phyloP scores from a whole-genome alignment of 2,888 invertebrate species.

The Trichacis sp. region DNA sequence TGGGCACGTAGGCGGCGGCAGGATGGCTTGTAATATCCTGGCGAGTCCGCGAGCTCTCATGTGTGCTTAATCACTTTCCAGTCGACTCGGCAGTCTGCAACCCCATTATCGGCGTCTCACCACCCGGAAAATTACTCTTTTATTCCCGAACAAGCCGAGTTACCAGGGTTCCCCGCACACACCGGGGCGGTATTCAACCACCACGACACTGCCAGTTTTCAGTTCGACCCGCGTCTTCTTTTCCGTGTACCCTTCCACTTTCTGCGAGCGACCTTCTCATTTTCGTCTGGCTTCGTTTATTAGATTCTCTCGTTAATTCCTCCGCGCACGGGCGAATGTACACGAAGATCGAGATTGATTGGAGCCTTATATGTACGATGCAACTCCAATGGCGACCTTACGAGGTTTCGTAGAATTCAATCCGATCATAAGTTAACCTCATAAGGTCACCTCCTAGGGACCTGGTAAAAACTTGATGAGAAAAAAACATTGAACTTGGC shows the following conservation, averaged over 20 bases:
- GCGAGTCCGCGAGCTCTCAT: conserved; percentile 66
- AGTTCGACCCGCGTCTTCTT: conserved; percentile 31
- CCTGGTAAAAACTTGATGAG: no score
- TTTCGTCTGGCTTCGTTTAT: conserved; percentile 48
- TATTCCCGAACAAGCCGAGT: conserved; percentile 64
- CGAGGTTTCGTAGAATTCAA: no score
- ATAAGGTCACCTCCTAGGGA: no score
- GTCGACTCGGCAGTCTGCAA: conserved; percentile 68
- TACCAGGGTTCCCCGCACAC: conserved; percentile 47
- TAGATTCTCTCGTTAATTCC: conserved; percentile 36
- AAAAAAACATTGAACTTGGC: no score
- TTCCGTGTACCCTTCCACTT: neutral
- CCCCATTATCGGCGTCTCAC: conserved; percentile 67
- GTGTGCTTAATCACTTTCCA: conserved; percentile 69
- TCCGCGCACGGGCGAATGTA: no score
- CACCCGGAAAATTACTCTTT: conserved; percentile 69
- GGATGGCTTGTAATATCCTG: conserved; percentile 64
- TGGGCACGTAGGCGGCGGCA: conserved; percentile 20
- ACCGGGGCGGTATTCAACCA: conserved; percentile 14
- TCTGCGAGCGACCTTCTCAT: conserved; percentile 2
- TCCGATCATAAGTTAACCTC: no score
- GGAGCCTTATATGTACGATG: neutral
- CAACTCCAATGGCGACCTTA: no score
- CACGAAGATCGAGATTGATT: neutral
- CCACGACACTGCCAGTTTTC: conserved; percentile 39